Conservation (phyloP, 1,140 invertebrate species). For the Drosophila ogumai region DNA sequence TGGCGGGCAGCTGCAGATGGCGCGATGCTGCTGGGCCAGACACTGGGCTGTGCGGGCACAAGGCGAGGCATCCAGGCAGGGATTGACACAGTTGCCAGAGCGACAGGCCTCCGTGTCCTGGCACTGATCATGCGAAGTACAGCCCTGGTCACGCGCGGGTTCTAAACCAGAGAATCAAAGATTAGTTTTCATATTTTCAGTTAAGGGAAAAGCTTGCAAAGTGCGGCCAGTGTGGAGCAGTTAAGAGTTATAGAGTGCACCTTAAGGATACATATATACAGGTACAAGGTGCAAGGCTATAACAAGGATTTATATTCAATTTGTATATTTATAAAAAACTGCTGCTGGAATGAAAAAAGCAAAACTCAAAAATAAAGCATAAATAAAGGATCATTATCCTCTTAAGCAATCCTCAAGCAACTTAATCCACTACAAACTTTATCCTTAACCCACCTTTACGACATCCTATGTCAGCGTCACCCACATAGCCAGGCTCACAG, state of each 20-base stretch:
- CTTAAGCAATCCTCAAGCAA: neutral
- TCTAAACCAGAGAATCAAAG: conserved; percentile 50
- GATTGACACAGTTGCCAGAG: conserved; percentile 90
- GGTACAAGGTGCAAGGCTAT: conserved; percentile 53
- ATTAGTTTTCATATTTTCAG: conserved; percentile 27
- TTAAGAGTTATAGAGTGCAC: conserved; percentile 76
- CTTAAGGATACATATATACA: conserved; percentile 57
- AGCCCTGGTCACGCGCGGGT: conserved; percentile 87
- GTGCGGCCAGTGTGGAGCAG: conserved; percentile 50
- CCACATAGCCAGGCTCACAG: conserved; percentile 92
- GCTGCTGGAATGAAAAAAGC: conserved; percentile 77
- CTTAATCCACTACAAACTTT: neutral
- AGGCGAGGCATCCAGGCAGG: conserved; percentile 90
- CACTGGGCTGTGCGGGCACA: conserved; percentile 93
- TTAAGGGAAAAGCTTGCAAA: neutral
- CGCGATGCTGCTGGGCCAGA: conserved; percentile 90
- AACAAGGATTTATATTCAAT: conserved; percentile 18
- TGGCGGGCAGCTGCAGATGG: conserved; percentile 91
- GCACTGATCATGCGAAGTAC: conserved; percentile 90
- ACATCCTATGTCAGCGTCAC: conserved; percentile 93
- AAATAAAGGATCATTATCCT: neutral
- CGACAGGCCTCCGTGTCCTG: conserved; percentile 90
- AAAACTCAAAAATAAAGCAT: conserved; percentile 65
- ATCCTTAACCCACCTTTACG: conserved; percentile 86
- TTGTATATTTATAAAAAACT: conserved; percentile 18